Conservation (phyloP, 2,888 invertebrate genomes). For the Isotomurus palustris region DNA sequence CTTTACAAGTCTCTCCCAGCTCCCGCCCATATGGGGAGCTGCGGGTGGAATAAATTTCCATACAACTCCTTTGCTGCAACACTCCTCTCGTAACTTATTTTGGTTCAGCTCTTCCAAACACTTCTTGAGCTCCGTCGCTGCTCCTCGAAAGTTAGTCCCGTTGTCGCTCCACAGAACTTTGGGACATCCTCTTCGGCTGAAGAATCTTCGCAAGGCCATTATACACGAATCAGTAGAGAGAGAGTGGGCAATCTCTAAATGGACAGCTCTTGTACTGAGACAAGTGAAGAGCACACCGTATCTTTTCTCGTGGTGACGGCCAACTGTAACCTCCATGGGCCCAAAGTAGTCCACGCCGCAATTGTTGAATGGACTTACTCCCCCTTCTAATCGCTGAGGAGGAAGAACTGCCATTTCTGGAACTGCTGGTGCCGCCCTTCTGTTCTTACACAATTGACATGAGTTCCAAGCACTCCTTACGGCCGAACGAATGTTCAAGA, state of each 20-base stretch:
- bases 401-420: slow-evolving; percentile 19
- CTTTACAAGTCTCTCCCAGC: slow-evolving; percentile 39
- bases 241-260: slow-evolving; percentile 7
- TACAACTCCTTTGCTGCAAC: background rate
- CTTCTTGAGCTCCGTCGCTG: background rate
- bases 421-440: background rate
- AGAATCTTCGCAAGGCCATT: slow-evolving; percentile 3
- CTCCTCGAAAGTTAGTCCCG: slow-evolving; percentile 15
- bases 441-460: slow-evolving; percentile 4
- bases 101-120: background rate
- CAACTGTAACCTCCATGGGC: slow-evolving; percentile 2
- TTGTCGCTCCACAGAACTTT: slow-evolving; percentile 3
- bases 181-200: background rate
- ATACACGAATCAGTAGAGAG: slow-evolving; percentile 1
- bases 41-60: slow-evolving; percentile 10
- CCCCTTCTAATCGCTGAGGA: background rate
- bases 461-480: background rate
- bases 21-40: slow-evolving; percentile 39
- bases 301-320: slow-evolving; percentile 6
- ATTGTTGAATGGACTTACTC: slow-evolving; percentile 8
- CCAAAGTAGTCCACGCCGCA: slow-evolving; percentile 14
- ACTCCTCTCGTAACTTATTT: background rate
- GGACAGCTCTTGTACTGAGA: slow-evolving; percentile 4
- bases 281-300: slow-evolving; percentile 10
- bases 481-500: slow-evolving; percentile 3